Evolutionary conservation across 2,113 vertebrate species (phyloP), one percentile per base, ranked within the genome.

Genomic region (Gallinago undulata): DNA sequence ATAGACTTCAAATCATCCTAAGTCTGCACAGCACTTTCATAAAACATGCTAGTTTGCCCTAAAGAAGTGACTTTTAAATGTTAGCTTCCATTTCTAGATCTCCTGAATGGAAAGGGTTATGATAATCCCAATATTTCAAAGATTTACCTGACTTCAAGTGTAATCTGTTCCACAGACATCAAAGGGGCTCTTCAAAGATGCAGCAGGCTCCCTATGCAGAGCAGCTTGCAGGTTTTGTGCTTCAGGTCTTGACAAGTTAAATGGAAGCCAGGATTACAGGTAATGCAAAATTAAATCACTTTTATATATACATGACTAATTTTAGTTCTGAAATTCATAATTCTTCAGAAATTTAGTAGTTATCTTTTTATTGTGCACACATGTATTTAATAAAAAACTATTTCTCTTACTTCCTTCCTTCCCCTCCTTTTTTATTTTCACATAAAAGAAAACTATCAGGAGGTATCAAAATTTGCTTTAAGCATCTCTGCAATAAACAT

Each of bases 401-500:
- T 6, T 60, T 56, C 7, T 74, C 45, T 48, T 59, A 33, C 14
- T 39, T 60, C 31, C 17, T 4, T 55, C 1, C 14, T 69, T 69
- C 5, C 21, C 2, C 6, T 69, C 9, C 5, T 18, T 90, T 31
- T 50, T 60, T 43, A 13, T 21, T 81, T 55, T 59, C n/a, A 67
- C 57, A 50, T 12, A 25, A 62, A 79, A 10, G 4, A 80, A 57
- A 91, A 31, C 24, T 39, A 3, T 6, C n/a, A 67, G 21, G 7
- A 28, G 16, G 6, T 70, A 43, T 18, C n/a, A 53, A 41, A 13
- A 41, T 41, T 47, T n/a, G 5, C 15, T 57, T 72, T 78, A 37
- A 73, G n/a, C 0, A 1, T 18, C 11, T 5, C 2, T 8, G 9
- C 45, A 31, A 10, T 8, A 43, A n/a, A 19, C 15, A 63, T 7